Percentiles rank a stretch among this genome's conserved stretches.
phyloP scores from a whole-genome alignment of 2,888 invertebrate species.

The Hesperia comma region DNA sequence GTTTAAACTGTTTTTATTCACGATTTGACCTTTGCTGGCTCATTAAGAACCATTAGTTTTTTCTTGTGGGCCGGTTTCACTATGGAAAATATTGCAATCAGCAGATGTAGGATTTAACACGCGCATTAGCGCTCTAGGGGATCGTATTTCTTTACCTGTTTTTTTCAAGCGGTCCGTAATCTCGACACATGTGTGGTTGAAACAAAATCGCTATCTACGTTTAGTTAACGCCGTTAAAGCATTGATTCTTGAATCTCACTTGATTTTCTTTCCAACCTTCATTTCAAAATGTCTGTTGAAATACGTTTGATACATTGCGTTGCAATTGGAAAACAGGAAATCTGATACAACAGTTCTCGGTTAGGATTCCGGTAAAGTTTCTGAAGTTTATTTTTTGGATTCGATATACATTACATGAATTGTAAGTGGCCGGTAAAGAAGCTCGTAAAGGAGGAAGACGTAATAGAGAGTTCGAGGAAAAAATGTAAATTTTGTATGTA shows the following conservation, averaged over 20 bases:
- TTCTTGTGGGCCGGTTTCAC: not conserved
- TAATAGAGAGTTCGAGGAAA: conserved; percentile 67
- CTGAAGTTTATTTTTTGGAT: conserved; percentile 10
- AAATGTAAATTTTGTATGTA: conserved; percentile 58
- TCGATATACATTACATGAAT: conserved; percentile 50
- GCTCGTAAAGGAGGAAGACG: conserved; percentile 60
- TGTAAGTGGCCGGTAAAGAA: conserved; percentile 50
- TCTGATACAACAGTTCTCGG: not conserved
- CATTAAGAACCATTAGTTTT: not conserved
- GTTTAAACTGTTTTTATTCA: too few species aligned
- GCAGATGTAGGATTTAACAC: conserved; percentile 14
- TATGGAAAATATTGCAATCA: conserved; percentile 7
- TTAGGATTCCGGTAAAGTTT: conserved; percentile 6
- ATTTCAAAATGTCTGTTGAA: not conserved
- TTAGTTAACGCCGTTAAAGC: too few species aligned
- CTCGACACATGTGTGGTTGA: conserved; percentile 8
- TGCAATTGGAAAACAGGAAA: conserved; percentile 8
- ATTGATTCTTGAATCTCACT: not conserved
- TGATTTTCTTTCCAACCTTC: not conserved
- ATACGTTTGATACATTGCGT: not conserved
- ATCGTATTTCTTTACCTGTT: conserved; percentile 64
- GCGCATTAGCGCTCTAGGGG: conserved; percentile 45
- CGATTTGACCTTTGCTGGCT: not conserved
- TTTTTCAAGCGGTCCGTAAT: conserved; percentile 51
- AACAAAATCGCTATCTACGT: not conserved